Base-by-base conservation (phyloP, 1,140 invertebrate species). In the Euborellia annulipes region DNA sequence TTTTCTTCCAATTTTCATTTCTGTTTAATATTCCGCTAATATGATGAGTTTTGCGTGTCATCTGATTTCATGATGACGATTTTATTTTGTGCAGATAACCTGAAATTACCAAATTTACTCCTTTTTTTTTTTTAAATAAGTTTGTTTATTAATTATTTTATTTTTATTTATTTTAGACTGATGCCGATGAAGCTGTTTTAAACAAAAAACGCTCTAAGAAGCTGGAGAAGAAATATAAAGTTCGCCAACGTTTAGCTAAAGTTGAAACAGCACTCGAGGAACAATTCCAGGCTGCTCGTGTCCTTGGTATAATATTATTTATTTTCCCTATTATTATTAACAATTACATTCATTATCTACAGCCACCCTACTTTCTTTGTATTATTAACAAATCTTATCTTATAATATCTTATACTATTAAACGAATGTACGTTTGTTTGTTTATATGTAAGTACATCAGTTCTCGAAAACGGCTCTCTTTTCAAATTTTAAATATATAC, bases 181-280 rank as follows among this genome's bases (percentile, higher is more conserved):
- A 93, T 67, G 85, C 85, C 52, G 94, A 98, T 60, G 92, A 98
- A 66, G 86, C 83, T 56, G 75, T 88, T 43, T 70, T 97, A 38
- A 93, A 90, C 65, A 94, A 94, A 63, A 91, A 93, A 59, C 72
- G 86, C 50, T 93, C 87, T 47, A 90, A 92, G 62, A 95, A 93
- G 64, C 78, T 80, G 3, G 79, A 86, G 61, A 82, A 87, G 65
- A 98, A 97, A 67, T 95, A 96, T 64, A 79, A 89, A 61, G 73
- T 79, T 21, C 79, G 95, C 52, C 91, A 98, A 64, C 85, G 88
- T 61, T 73, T 76, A 39, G 85, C 88, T 27, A 93, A 94, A 66
- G 88, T 99, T 52, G 95, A 98, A 60, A 73, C 78, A 50, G 79
- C 79, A 47, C 58, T 99, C 34, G 89, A 96, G 66, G 94, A 98